Evolutionary conservation across 1,140 invertebrate species (phyloP).

Genomic region (Epicauta chinensis): DNA sequence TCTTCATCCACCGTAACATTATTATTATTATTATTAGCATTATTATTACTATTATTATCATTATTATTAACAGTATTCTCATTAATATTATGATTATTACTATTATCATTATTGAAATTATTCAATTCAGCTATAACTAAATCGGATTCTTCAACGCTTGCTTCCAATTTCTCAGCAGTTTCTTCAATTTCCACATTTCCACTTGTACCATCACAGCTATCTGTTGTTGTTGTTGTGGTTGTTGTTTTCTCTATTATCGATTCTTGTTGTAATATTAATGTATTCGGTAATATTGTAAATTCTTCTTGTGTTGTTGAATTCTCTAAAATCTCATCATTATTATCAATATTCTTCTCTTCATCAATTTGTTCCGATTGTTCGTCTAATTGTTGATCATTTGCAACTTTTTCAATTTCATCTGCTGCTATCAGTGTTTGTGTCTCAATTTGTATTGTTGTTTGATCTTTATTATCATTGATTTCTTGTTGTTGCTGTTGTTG

Average conservation of each 20-base stretch:
- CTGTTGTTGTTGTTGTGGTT: conserved; percentile 15
- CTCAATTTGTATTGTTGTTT: conserved; percentile 16
- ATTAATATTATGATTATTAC: no score
- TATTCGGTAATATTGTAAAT: conserved; percentile 36
- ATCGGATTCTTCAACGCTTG: conserved; percentile 41
- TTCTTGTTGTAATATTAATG: conserved; percentile 39
- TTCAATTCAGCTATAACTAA: conserved; percentile 34
- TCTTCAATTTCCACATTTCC: conserved; percentile 26
- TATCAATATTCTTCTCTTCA: conserved; percentile 4
- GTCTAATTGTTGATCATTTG: background rate
- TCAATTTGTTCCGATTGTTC: conserved; percentile 2
- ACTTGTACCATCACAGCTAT: conserved; percentile 14
- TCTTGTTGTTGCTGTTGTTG: no score
- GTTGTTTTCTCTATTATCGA: conserved; percentile 33
- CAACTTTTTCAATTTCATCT: conserved; percentile 1
- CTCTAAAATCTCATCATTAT: no score
- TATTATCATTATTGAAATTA: conserved; percentile 18
- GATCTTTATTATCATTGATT: conserved; percentile 19
- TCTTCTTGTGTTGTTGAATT: conserved; percentile 8
- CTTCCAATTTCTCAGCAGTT: conserved; percentile 37
- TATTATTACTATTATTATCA: no score
- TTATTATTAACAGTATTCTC: no score
- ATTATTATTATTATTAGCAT: no score
- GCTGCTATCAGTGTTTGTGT: background rate
- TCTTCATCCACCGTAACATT: background rate